phyloP scores from a whole-genome alignment of 2,797 vertebrate species.

The Argentina silus region DNA sequence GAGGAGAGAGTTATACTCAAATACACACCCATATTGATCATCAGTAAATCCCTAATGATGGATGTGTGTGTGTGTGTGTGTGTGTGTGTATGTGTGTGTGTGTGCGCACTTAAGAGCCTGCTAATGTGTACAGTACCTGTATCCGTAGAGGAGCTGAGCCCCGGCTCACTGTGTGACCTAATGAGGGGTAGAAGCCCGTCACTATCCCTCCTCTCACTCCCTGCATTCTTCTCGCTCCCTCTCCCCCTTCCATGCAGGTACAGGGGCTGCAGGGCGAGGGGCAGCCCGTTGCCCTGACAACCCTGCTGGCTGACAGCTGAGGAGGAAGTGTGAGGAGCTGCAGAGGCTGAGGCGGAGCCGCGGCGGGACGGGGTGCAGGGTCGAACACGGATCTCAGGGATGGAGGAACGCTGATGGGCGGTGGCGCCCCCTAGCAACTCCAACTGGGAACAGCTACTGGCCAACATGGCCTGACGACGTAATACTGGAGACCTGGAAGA shows the following conservation, averaged over 20 bases:
- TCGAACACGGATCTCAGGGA: slow-evolving; percentile 64
- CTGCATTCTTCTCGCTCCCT: slow-evolving; percentile 44
- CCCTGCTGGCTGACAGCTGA: slow-evolving; percentile 56
- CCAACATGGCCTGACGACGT: slow-evolving; percentile 75
- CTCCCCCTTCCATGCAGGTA: slow-evolving; percentile 54
- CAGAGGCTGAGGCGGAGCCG: slow-evolving; percentile 46
- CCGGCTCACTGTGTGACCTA: slow-evolving; percentile 93
- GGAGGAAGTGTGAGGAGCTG: slow-evolving; percentile 42
- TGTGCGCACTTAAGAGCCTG: background rate
- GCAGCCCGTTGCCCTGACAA: slow-evolving; percentile 52
- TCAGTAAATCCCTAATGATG: background rate
- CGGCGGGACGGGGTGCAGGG: slow-evolving; percentile 58
- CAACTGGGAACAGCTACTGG: slow-evolving; percentile 92
- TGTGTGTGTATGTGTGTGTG: background rate
- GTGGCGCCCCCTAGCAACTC: slow-evolving; percentile 77
- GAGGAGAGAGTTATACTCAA: slow-evolving; percentile 12
- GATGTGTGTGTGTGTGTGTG: background rate
- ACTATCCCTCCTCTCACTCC: slow-evolving; percentile 45
- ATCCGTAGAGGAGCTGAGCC: slow-evolving; percentile 74
- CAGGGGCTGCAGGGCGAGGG: slow-evolving; percentile 55
- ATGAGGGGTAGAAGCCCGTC: slow-evolving; percentile 73
- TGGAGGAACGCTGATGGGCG: slow-evolving; percentile 56
- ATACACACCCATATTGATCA: background rate
- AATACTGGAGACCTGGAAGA: slow-evolving; percentile 76
- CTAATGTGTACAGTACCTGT: slow-evolving; percentile 68